Percentiles rank a stretch among this genome's conserved stretches.
Evolutionary conservation across 2,888 invertebrate genomes (phyloP).

Genomic region (Microctonus hyperodae): DNA sequence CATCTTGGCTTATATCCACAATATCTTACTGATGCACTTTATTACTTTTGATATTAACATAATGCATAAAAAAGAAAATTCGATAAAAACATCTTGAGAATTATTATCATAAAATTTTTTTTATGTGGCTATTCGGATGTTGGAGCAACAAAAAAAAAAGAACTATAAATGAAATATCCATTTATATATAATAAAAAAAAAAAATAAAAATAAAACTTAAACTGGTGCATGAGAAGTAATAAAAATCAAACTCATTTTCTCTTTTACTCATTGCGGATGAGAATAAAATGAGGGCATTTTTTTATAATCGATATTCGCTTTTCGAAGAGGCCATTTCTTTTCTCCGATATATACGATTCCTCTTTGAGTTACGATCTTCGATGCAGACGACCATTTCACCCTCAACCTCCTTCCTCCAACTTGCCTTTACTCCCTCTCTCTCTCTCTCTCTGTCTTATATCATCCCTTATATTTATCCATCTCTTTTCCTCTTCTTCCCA

Average conservation of each 20-base stretch:
- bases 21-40: neutral
- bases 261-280: slow-evolving; percentile 21
- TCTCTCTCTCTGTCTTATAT: neutral
- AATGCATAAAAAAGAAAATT: neutral
- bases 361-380: slow-evolving; percentile 40
- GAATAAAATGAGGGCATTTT: slow-evolving; percentile 14
- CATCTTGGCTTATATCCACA: slow-evolving; percentile 9
- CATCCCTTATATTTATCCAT: neutral
- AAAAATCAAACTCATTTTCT: slow-evolving; percentile 20
- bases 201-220: neutral
- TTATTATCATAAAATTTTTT: neutral
- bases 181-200: neutral
- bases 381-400: slow-evolving; percentile 42
- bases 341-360: slow-evolving; percentile 25
- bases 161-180: neutral
- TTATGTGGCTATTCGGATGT: neutral
- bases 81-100: neutral
- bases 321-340: slow-evolving; percentile 24
- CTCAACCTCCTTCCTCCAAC: slow-evolving; percentile 25
- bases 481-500: slow-evolving; percentile 1
- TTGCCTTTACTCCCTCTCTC: neutral
- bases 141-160: neutral
- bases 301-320: slow-evolving; percentile 23
- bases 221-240: neutral
- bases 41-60: neutral